Evolutionary conservation across 1,140 invertebrate species (phyloP).

Genomic region (Eufriesea mexicana): DNA sequence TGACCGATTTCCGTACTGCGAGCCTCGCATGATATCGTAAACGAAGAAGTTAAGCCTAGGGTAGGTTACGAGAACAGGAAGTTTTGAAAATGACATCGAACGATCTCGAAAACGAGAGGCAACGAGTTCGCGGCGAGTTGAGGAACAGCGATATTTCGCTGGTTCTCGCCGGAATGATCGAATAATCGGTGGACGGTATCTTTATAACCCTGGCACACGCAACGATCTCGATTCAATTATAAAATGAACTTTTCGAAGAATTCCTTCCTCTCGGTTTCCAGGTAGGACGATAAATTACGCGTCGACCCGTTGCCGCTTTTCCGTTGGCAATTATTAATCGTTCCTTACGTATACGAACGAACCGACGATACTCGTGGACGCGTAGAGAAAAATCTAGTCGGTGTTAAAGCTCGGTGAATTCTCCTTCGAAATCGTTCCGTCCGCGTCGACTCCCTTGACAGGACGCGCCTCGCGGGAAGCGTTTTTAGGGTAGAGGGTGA

Average conservation of each 20-base stretch:
- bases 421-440: not conserved
- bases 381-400: too few species aligned
- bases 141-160: constrained; percentile 16
- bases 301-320: not conserved
- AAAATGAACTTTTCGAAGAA: constrained; percentile 25
- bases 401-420: too few species aligned
- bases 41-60: too few species aligned
- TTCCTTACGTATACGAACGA: not conserved
- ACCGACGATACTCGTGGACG: not conserved
- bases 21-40: too few species aligned
- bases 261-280: not conserved
- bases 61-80: constrained; percentile 19
- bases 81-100: constrained; percentile 4
- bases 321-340: not conserved
- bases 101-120: constrained; percentile 14
- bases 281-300: not conserved
- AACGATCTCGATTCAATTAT: constrained; percentile 33
- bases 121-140: not conserved
- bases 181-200: constrained; percentile 56
- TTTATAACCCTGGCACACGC: constrained; percentile 18
- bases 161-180: constrained; percentile 25
- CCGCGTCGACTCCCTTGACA: not conserved
- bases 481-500: not conserved
- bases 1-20: too few species aligned
- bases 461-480: not conserved